Percentiles rank a stretch among this genome's conserved stretches.
phyloP scores from a whole-genome alignment of 1,140 invertebrate species.

The Ectropis grisescens region DNA sequence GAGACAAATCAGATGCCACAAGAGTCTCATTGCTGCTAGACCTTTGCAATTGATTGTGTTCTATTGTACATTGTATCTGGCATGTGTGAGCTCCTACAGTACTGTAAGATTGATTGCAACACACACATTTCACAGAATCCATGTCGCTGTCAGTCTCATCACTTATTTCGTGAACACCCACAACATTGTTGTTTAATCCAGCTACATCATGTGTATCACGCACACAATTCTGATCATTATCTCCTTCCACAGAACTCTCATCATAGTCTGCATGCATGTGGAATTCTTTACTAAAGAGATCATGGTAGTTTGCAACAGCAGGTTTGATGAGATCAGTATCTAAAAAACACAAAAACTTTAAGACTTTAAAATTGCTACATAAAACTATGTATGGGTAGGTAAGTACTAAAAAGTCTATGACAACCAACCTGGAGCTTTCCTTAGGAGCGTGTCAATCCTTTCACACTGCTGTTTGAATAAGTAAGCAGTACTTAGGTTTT shows the following conservation, averaged over 20 bases:
- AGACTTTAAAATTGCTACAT: background rate
- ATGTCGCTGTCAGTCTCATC: slow-evolving; percentile 63
- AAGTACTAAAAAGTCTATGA: too few relatives aligned
- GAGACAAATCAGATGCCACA: slow-evolving; percentile 40
- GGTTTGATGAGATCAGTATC: slow-evolving; percentile 36
- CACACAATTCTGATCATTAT: slow-evolving; percentile 39
- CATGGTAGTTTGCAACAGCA: slow-evolving; percentile 33
- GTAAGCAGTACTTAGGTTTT: slow-evolving; percentile 74
- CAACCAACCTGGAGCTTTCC: slow-evolving; percentile 63
- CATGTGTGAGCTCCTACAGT: slow-evolving; percentile 44
- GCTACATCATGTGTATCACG: too few relatives aligned
- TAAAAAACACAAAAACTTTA: slow-evolving; percentile 12
- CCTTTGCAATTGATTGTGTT: slow-evolving; percentile 38
- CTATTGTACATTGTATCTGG: slow-evolving; percentile 52
- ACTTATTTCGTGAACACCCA: slow-evolving; percentile 31
- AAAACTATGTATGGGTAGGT: background rate
- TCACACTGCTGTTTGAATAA: slow-evolving; percentile 76
- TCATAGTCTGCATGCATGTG: slow-evolving; percentile 42
- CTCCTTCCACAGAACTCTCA: slow-evolving; percentile 21
- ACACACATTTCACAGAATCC: slow-evolving; percentile 55
- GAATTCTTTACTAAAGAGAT: slow-evolving; percentile 47
- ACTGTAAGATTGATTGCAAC: slow-evolving; percentile 49
- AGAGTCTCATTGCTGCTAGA: slow-evolving; percentile 56
- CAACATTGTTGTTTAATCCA: too few relatives aligned
- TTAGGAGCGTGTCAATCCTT: slow-evolving; percentile 71